Evolutionary conservation across 2,797 vertebrate genomes (phyloP).

Genomic region (Tolypeutes matacus): DNA sequence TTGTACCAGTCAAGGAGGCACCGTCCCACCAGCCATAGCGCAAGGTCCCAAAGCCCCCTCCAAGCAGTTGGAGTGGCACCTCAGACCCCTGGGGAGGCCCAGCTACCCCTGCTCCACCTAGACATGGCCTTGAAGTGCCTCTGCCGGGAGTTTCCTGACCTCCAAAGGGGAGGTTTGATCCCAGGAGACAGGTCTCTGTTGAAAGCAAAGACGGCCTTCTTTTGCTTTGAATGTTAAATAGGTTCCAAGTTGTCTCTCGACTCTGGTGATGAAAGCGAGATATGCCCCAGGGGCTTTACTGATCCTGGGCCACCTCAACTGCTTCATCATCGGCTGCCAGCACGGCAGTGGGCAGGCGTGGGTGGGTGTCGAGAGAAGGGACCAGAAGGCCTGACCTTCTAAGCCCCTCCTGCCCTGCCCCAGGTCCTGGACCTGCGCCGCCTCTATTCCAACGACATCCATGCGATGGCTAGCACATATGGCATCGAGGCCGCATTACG

Average conservation of each 20-base stretch:
- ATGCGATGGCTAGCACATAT: constrained; percentile 95
- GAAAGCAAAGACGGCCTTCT: background rate
- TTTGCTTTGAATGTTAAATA: background rate
- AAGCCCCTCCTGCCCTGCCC: background rate
- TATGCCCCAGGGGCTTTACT: background rate
- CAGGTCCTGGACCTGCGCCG: constrained; percentile 94
- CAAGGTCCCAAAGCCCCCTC: background rate
- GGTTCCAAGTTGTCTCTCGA: background rate
- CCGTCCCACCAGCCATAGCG: background rate
- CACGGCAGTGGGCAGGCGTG: background rate
- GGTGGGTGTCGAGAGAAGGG: background rate
- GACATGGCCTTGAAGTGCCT: background rate
- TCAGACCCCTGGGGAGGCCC: background rate
- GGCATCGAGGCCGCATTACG: constrained; percentile 97
- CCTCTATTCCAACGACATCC: constrained; percentile 97
- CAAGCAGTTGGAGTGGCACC: background rate
- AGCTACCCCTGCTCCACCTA: background rate
- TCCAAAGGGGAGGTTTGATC: background rate
- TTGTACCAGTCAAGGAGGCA: background rate
- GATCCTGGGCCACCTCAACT: background rate
- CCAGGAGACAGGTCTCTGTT: background rate
- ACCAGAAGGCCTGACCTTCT: background rate
- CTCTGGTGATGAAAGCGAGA: background rate
- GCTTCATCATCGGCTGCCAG: background rate
- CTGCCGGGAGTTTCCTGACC: background rate